These are phyloP conservation scores for Eretmochelys imbricata DNA, from an alignment of 2,113 vertebrate genomes.

Conservation along the genomic window DNA sequence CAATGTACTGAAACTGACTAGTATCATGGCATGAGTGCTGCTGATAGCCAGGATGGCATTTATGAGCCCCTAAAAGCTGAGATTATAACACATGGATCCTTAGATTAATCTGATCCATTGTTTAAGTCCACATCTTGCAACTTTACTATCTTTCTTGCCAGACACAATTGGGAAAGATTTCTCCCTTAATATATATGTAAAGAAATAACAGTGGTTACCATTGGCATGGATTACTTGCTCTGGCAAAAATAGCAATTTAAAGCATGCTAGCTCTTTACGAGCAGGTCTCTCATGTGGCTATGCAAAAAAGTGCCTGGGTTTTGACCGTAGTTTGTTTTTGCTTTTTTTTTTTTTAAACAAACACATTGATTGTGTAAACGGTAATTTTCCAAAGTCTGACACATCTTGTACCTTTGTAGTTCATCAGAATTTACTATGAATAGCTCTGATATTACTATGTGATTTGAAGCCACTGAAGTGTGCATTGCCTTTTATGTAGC, in stretches of 20 bases:
- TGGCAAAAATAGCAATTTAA: background rate
- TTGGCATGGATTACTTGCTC: background rate
- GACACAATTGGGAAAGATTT: background rate
- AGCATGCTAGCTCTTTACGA: background rate
- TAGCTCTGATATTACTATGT: background rate
- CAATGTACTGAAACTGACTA: background rate
- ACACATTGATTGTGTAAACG: background rate
- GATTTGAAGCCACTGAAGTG: background rate
- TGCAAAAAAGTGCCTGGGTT: background rate
- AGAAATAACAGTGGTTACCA: background rate
- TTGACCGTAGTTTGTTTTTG: background rate
- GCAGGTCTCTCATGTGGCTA: constrained; percentile 1
- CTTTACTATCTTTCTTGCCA: background rate
- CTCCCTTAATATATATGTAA: background rate
- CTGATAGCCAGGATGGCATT: background rate
- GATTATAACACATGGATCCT: background rate
- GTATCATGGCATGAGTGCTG: background rate
- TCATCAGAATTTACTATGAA: background rate
- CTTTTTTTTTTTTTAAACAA: background rate
- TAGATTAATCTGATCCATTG: background rate
- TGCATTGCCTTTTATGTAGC: background rate
- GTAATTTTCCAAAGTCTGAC: background rate
- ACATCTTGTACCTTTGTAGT: background rate
- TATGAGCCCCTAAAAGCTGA: background rate
- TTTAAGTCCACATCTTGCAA: background rate